Conservation (phyloP, 1,140 invertebrate species). For the Panagrolaimus sp. region DNA sequence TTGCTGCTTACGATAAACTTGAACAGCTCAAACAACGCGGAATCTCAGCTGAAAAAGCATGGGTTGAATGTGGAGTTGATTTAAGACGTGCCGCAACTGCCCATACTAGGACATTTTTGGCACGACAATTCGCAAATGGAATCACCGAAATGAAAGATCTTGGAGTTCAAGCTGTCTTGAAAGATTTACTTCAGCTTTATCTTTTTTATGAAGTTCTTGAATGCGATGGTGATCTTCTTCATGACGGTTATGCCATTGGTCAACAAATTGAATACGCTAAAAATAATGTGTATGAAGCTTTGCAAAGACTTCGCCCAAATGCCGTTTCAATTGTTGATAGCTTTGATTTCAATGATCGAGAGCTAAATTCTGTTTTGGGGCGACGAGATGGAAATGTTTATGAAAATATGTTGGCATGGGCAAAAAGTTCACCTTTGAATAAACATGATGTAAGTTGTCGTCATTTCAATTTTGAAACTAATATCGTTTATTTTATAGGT, state of each 20-base stretch:
- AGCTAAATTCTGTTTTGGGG: conserved; percentile 73
- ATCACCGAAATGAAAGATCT: conserved; percentile 32
- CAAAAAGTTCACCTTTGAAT: conserved; percentile 79
- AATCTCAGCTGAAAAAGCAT: conserved; percentile 40
- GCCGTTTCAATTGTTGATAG: conserved; percentile 81
- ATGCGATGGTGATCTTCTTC: conserved; percentile 31
- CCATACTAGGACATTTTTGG: conserved; percentile 47
- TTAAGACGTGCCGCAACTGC: conserved; percentile 40
- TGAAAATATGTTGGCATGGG: conserved; percentile 75
- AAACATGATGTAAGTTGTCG: conserved; percentile 63
- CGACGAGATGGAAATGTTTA: conserved; percentile 85
- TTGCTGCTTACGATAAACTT: conserved; percentile 46
- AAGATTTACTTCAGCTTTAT: conserved; percentile 37
- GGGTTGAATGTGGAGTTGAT: conserved; percentile 53
- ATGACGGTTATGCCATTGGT: conserved; percentile 32
- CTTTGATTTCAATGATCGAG: conserved; percentile 78
- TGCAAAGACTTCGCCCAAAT: conserved; percentile 66
- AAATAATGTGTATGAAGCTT: conserved; percentile 25
- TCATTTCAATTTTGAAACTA: not conserved
- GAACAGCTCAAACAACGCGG: conserved; percentile 35
- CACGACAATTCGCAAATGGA: conserved; percentile 37
- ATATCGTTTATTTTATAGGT: not conserved
- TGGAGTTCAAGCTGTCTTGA: conserved; percentile 30
- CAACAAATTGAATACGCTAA: conserved; percentile 37
- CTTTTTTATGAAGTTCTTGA: conserved; percentile 45